A percentile compares a stretch with the other conserved stretches of the same genome.
phyloP scores from a whole-genome alignment of 2,797 vertebrate genomes.

The Pelochelys cantorii region DNA sequence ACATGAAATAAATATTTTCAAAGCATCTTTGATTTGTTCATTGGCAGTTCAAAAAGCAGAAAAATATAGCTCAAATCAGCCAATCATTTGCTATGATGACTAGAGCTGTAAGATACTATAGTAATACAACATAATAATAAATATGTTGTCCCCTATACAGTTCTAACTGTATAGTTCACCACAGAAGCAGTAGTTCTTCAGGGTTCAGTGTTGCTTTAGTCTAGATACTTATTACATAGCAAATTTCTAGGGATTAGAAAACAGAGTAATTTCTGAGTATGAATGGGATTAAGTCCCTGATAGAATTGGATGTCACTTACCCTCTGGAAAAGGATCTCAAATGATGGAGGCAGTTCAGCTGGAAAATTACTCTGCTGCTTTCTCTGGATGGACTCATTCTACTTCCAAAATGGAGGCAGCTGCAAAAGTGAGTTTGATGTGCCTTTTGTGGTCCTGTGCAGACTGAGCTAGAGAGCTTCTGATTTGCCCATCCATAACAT shows the following conservation, averaged over 20 bases:
- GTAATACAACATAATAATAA: neutral
- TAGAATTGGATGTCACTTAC: neutral
- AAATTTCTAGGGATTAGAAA: neutral
- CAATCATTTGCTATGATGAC: neutral
- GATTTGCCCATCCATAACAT: neutral
- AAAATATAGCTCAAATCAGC: neutral
- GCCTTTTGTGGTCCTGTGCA: neutral
- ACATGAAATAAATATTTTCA: neutral
- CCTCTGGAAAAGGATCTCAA: neutral
- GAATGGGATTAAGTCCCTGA: neutral
- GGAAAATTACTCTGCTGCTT: neutral
- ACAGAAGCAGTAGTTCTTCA: neutral
- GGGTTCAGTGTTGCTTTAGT: neutral
- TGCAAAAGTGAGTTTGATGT: neutral
- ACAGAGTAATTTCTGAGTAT: neutral
- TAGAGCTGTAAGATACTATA: neutral
- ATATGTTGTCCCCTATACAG: neutral
- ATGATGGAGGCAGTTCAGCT: neutral
- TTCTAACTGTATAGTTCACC: neutral
- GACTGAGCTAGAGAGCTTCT: neutral
- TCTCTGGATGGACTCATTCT: neutral
- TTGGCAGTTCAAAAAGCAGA: neutral
- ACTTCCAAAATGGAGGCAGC: neutral
- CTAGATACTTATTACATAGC: neutral
- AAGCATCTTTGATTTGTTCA: neutral